Evolutionary conservation across 2,888 invertebrate genomes (phyloP).

Genomic region (Cerastoderma edule): DNA sequence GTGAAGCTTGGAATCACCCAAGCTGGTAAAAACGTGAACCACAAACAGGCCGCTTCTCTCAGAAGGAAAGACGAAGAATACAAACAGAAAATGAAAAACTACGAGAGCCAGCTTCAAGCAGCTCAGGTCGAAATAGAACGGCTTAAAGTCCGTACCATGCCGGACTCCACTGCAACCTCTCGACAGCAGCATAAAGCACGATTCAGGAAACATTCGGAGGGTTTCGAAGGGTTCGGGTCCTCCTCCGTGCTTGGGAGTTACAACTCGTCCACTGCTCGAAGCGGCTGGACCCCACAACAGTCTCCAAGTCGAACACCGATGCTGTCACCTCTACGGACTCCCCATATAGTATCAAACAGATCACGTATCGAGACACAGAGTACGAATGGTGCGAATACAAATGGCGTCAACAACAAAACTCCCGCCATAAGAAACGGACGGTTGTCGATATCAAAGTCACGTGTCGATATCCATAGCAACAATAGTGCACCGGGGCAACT

Average conservation of each 20-base stretch:
- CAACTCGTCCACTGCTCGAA: constrained; percentile 2
- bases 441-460: no score
- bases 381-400: constrained; percentile 6
- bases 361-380: constrained; percentile 21
- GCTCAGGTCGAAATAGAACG: constrained; percentile 51
- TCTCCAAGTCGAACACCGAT: constrained; percentile 23
- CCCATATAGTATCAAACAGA: constrained; percentile 1
- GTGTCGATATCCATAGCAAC: no score
- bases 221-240: constrained; percentile 23
- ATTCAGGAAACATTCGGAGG: constrained; percentile 32
- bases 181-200: constrained; percentile 38
- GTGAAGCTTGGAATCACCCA: constrained; percentile 51
- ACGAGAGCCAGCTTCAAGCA: constrained; percentile 37
- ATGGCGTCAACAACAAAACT: background rate
- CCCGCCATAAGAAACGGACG: no score
- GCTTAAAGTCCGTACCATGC: constrained; percentile 39
- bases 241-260: background rate
- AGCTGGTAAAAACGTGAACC: constrained; percentile 55
- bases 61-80: constrained; percentile 54
- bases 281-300: constrained; percentile 26
- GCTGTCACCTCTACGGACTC: constrained; percentile 22
- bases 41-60: constrained; percentile 39
- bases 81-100: constrained; percentile 33
- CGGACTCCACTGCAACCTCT: constrained; percentile 47
- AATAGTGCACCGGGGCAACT: no score